Evolutionary conservation across 2,888 invertebrate species (phyloP).

Genomic region (Hemistola chrysoprasaria): DNA sequence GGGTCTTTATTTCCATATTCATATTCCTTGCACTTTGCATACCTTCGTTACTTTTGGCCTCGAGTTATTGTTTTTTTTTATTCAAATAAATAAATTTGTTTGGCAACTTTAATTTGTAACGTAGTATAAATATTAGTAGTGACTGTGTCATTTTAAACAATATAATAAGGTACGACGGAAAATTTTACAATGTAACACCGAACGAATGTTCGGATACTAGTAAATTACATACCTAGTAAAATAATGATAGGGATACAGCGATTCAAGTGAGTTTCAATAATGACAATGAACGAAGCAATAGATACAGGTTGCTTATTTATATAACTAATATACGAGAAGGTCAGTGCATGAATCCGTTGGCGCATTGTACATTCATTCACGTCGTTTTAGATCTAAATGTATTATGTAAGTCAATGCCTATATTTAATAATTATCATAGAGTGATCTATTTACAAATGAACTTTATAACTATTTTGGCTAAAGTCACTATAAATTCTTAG

Average conservation of each 20-base stretch:
- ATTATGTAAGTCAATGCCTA: constrained; percentile 55
- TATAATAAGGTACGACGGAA: no score
- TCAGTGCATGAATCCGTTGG: constrained; percentile 55
- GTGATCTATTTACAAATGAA: constrained; percentile 73
- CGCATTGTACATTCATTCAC: constrained; percentile 60
- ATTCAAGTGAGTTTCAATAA: no score
- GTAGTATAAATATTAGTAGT: constrained; percentile 1
- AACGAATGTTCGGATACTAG: no score
- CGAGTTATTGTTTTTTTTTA: constrained; percentile 27
- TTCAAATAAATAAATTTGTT: constrained; percentile 26
- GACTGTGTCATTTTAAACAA: not conserved
- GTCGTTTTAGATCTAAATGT: constrained; percentile 52
- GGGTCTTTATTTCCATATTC: no score
- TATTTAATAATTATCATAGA: constrained; percentile 63
- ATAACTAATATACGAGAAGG: not conserved
- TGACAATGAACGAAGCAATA: no score
- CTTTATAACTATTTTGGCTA: constrained; percentile 78
- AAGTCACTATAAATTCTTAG: constrained; percentile 74
- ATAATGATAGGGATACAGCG: no score
- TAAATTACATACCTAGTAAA: no score
- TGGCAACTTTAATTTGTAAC: constrained; percentile 31
- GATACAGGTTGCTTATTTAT: no score
- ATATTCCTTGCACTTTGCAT: constrained; percentile 4
- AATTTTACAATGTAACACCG: no score
- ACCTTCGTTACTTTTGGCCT: constrained; percentile 34